Base-by-base conservation (phyloP, 1,140 invertebrate genomes). In the Dryas iulia region DNA sequence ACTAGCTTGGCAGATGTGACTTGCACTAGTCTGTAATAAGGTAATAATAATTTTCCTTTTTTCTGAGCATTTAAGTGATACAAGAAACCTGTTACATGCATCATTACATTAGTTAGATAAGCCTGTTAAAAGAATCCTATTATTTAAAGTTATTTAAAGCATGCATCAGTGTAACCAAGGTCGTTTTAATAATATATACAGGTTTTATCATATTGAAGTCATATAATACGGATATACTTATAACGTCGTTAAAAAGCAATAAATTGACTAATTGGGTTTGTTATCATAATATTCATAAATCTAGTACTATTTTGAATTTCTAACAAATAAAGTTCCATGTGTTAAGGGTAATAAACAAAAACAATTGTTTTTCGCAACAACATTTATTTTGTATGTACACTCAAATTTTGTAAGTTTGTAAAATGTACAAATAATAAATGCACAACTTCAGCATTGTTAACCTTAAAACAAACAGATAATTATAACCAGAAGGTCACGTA, bases 321-420 rank as follows among this genome's bases (percentile, higher is more conserved):
- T 30, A 52, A 18, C 14, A 47, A 1, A 14, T 7, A 18, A 8
- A 47, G 10, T 18, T n/a, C n/a, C n/a, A 47, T 2, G 12, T 12
- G 31, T 39, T 18, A 47, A 47, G 18, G 69, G 25, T 28, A 35
- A 14, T 35, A 79, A 79, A 78, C 73, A 71, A 79, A 80, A 71
- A 58, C 60, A 31, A 60, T 77, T 78, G 70, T 7, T 35, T 76
- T 77, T 84, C 73, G 82, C 78, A 89, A 89, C 84, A 90, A 89
- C 85, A 90, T 90, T 90, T 91, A 90, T 90, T 90, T 83, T 84
- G 77, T 87, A 90, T 89, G 84, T 91, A 91, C 89, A 89, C 85
- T 87, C 74, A 82, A 85, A 80, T 82, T 90, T 78, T 60, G 76
- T 76, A 80, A 79, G 71, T 79, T 86, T 86, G 83, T 87, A 87